Evolutionary conservation across 2,797 vertebrate species (phyloP), one percentile per base, ranked within the genome.

Genomic region (Scyliorhinus canicula): DNA sequence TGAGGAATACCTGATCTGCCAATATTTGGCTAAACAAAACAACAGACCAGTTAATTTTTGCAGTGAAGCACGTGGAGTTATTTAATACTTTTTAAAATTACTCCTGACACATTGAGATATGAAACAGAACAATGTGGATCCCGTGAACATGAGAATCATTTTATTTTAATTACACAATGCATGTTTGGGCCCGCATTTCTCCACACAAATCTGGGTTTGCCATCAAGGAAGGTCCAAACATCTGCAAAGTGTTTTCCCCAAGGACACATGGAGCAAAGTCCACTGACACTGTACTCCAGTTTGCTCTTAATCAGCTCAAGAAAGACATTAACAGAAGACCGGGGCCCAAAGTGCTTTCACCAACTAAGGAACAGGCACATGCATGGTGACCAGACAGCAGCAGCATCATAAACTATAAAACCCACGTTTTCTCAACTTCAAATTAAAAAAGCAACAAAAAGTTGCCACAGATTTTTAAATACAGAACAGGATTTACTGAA

Each of bases 1-100:
- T 99, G 98, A 57, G 99, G 98, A 96, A 99, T 97, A 93, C 99
- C 99, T 74, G 99, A 96, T 19, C 98, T 97, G 44, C 98, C 98
- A 0, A 99, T 99, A 97, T 99, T 98, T 1, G 99, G 99, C 99
- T 99, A 97, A 40, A 95, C 95, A 95, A 96, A 60, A 96, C 86
- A 86, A 96, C 52, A 95, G 7, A 96, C 11, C 0, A 0, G 1
- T 96, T 40, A 63, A 96, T 0, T 86, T 0, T 40, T 28, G 69
- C 31, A 95, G n/a, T 95, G 28, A 0, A 0, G 9, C 26, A 60
- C 57, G 28, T 85, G 40, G 57, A 91, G 88, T 40, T 5, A 65
- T 11, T 44, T 26, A 28, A 31, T 9, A 8, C 8, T 44, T 40
- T 63, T 26, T n/a, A n/a, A 60, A 52, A 91, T 63, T 50, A 24